A percentile compares a stretch with the other conserved stretches of the same genome.
These are phyloP conservation scores for Pachypsylla venusta DNA, from an alignment of 1,140 invertebrate species.

Conservation along the genomic window DNA sequence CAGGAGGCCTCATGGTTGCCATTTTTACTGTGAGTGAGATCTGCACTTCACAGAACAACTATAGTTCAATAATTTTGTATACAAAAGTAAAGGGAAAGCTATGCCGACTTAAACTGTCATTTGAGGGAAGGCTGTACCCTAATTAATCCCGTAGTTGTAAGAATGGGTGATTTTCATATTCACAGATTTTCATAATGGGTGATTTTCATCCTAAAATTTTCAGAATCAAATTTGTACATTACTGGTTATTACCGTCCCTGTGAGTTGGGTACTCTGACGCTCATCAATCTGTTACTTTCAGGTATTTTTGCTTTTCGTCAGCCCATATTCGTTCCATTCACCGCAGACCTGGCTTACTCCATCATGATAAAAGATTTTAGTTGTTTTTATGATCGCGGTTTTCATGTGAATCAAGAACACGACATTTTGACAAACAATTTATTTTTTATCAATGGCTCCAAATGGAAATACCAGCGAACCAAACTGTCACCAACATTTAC, in stretches of 20 bases:
- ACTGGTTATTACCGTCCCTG: background rate
- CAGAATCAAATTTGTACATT: background rate
- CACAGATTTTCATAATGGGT: background rate
- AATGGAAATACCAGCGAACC: constrained; percentile 29
- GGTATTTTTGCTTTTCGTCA: background rate
- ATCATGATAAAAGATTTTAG: constrained; percentile 29
- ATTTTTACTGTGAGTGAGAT: too few relatives aligned
- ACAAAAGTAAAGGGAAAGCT: too few relatives aligned
- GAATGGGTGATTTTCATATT: background rate
- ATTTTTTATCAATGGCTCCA: constrained; percentile 24
- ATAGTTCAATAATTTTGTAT: too few relatives aligned
- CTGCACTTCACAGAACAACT: too few relatives aligned
- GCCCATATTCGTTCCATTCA: background rate
- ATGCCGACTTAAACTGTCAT: too few relatives aligned
- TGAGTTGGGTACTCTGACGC: too few relatives aligned
- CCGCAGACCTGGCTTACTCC: background rate
- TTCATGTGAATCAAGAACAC: constrained; percentile 18
- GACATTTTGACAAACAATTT: constrained; percentile 23
- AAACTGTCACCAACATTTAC: constrained; percentile 27
- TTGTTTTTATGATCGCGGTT: constrained; percentile 25
- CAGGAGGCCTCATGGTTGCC: too few relatives aligned
- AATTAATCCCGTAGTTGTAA: background rate
- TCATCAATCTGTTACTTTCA: too few relatives aligned
- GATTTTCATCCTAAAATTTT: background rate
- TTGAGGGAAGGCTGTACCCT: too few relatives aligned